phyloP scores from a whole-genome alignment of 2,797 vertebrate species.

The Thalassophryne amazonica region DNA sequence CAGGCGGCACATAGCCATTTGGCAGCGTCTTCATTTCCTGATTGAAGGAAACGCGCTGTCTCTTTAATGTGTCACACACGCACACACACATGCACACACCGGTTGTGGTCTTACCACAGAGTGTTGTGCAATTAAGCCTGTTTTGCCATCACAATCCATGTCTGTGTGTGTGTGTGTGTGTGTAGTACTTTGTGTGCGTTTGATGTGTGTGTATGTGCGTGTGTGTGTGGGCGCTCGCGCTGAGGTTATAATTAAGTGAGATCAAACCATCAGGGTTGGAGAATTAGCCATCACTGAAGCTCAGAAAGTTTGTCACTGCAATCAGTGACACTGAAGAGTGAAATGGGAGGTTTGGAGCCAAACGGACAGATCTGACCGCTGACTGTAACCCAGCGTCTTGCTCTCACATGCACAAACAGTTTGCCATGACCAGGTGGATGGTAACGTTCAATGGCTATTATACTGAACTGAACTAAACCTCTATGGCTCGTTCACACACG shows the following conservation, averaged over 20 bases:
- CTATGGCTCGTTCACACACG: no score
- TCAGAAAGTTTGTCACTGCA: conserved; percentile 46
- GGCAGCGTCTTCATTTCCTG: conserved; percentile 88
- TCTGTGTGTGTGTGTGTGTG: conserved; percentile 38
- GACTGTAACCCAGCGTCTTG: conserved; percentile 25
- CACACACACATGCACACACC: conserved; percentile 74
- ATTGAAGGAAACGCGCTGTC: conserved; percentile 48
- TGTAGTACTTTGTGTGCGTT: conserved; percentile 4
- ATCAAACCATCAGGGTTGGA: conserved; percentile 75
- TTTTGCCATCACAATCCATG: conserved; percentile 78
- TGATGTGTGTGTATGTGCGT: neutral
- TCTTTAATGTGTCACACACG: conserved; percentile 69
- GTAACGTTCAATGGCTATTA: no score
- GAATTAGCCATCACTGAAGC: conserved; percentile 55
- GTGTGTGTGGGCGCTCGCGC: conserved; percentile 1
- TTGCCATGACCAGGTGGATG: no score
- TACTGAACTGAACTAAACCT: no score
- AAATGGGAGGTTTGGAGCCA: conserved; percentile 51
- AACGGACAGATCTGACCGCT: conserved; percentile 56
- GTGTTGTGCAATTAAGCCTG: conserved; percentile 83
- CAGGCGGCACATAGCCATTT: conserved; percentile 83
- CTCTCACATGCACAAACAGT: neutral
- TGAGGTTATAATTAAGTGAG: conserved; percentile 83
- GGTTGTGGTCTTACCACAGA: conserved; percentile 81
- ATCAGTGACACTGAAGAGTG: conserved; percentile 50